Evolutionary conservation across 2,113 vertebrate species (phyloP), one percentile per base, ranked within the genome.

Genomic region (Caranx ignobilis): DNA sequence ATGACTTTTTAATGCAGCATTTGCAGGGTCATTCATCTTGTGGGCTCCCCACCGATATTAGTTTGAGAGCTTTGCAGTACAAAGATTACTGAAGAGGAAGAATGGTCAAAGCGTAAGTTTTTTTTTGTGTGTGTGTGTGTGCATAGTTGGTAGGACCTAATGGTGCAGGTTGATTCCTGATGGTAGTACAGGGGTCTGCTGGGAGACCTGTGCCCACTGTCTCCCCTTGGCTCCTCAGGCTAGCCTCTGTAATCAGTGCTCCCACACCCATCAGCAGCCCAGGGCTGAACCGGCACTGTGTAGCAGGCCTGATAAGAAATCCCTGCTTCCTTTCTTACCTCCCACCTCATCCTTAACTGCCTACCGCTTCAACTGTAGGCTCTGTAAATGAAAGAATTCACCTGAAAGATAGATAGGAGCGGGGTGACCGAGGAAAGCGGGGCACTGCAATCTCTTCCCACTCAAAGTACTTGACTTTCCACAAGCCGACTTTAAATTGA

Each of bases 1-100:
- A 92, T 93, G 92, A 90, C 81, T 93, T 90, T 94, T 94, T 93
- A 91, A 95, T 94, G 88, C 48, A 71, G 75, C 57, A 80, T 91
- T 87, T 89, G 82, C 90, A 71, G 81, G 85, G 61, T 79, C 87
- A 83, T 93, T 91, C 67, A 87, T 94, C 90, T 92, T 91, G 81
- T 75, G 68, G 78, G 64, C 83, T 86, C 56, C 81, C 80, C 34
- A 9, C 70, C 52, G 70, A 88, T 82, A 86, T 68, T 61, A 64
- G 59, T 72, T 77, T 83, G 66, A 65, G 71, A 45, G 35, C 55
- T 75, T 68, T 82, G 39, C 61, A 77, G 47, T 57, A 35, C 50
- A 45, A 47, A 70, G 60, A 75, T 64, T 34, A 78, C 73, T 77
- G 21, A 63, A 71, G 66, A 65, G 64, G 48, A 16, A 55, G 61